Evolutionary conservation across 2,888 invertebrate species (phyloP).

Genomic region (Norana najaformis): DNA sequence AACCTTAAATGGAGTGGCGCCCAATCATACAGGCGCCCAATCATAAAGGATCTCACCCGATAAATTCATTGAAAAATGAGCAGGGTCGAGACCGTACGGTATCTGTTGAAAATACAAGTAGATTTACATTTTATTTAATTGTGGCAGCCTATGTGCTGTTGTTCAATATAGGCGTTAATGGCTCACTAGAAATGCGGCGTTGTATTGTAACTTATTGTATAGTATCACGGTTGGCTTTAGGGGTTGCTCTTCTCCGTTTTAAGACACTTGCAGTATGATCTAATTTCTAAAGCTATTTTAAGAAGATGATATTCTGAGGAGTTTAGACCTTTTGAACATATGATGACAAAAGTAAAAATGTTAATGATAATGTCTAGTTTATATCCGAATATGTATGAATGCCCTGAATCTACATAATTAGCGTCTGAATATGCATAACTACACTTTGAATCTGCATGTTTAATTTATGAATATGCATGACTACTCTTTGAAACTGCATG

Average conservation of each 20-base stretch:
- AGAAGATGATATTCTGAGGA: too few relatives aligned
- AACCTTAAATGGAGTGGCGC: too few relatives aligned
- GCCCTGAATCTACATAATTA: conserved; percentile 7
- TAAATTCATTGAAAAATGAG: too few relatives aligned
- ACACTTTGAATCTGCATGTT: background rate
- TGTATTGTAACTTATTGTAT: too few relatives aligned
- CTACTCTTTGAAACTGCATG: too few relatives aligned
- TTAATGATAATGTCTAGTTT: background rate
- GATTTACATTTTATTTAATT: too few relatives aligned
- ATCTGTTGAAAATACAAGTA: too few relatives aligned
- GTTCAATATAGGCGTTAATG: background rate
- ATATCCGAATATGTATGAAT: background rate
- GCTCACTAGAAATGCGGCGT: background rate
- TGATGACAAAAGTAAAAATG: background rate
- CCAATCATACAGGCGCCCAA: too few relatives aligned
- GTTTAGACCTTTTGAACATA: background rate
- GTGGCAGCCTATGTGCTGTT: background rate
- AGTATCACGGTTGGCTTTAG: background rate
- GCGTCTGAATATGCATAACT: background rate
- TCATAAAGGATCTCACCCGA: too few relatives aligned
- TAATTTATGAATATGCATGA: background rate
- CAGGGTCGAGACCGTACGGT: too few relatives aligned
- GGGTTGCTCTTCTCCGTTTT: background rate
- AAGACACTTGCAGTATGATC: background rate
- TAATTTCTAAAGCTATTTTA: background rate